Percentiles rank a stretch among this genome's conserved stretches.
Evolutionary conservation across 2,888 invertebrate species (phyloP).

Genomic region (Drosophila paramelanica): DNA sequence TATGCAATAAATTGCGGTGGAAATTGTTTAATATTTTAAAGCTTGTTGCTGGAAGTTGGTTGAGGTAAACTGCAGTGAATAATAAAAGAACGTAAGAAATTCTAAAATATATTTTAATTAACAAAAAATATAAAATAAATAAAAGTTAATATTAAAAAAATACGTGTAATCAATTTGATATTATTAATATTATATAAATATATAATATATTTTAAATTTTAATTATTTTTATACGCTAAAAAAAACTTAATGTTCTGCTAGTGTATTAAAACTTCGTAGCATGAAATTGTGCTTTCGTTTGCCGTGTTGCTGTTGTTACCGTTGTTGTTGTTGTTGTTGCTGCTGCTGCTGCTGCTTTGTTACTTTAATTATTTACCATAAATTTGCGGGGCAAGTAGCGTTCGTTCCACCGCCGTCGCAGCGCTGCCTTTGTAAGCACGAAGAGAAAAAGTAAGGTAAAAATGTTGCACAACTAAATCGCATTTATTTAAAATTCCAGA

Average conservation of each 20-base stretch:
- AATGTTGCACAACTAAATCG: conserved; percentile 77
- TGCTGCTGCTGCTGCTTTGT: conserved; percentile 29
- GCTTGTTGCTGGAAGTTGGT: neutral
- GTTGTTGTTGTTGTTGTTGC: conserved; percentile 5
- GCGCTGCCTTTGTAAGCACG: conserved; percentile 17
- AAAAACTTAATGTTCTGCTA: neutral
- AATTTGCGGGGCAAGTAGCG: conserved; percentile 57
- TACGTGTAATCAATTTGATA: no score
- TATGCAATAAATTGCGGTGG: no score
- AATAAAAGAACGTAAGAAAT: no score
- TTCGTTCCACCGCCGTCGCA: conserved; percentile 7
- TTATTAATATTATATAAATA: no score
- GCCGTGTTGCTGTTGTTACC: neutral
- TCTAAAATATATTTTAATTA: neutral
- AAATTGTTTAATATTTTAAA: neutral
- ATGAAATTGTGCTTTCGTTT: neutral
- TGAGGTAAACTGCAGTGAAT: no score
- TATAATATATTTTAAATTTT: no score
- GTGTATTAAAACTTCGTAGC: conserved; percentile 11
- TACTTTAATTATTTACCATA: conserved; percentile 63
- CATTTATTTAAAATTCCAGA: conserved; percentile 80
- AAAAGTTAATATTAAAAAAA: no score
- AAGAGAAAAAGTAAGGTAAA: conserved; percentile 42
- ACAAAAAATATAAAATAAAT: no score
- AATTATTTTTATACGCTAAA: neutral